Base-by-base conservation (phyloP, 2,888 invertebrate species). In the Hirtodrosophila confusa region DNA sequence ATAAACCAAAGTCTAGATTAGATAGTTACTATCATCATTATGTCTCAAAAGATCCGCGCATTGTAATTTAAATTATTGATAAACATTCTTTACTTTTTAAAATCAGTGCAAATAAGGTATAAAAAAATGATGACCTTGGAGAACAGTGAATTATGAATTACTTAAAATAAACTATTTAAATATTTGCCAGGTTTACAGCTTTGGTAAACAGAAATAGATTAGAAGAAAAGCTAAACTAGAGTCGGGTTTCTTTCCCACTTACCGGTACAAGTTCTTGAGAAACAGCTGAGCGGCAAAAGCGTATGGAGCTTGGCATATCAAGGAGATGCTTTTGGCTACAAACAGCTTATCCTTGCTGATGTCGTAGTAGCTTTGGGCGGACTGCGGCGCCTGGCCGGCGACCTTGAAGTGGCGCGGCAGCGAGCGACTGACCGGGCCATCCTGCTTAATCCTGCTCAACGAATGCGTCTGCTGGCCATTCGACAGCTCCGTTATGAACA, bases 251-350 rank as follows among this genome's bases (percentile, higher is more conserved):
- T 27, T 6, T 27, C 6, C 37, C 39, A 90, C 93, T 93, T 92
- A 96, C 96, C 95, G 95, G 92, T 96, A 96, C 83, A 98, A 93
- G 93, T 97, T 96, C 89, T 94, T 95, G 90, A 98, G 94, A 92
- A 98, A 97, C 89, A 95, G 93, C 92, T 95, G 95, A 58, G 97
- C 95, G 74, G 97, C 96, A 91, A 96, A 94, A 49, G 98, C 95
- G 92, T 97, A 97, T 29, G 99, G 97, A 84, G 96, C 94, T 91
- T 97, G 97, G 89, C 97, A 97, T 86, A 99, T 95, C 71, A 99
- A 94, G 76, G 96, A 96, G 91, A 99, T 96, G 92, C 97, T 96
- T 93, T 99, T 99, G 83, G 98, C 96, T 89, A 98, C 99, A 93
- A 95, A 97, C 74, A 99, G 93, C 92, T 96, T 96, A 93, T 99